These are phyloP conservation scores for Ferdinandea cuprea DNA, from an alignment of 2,888 invertebrate genomes.

Conservation along the genomic window DNA sequence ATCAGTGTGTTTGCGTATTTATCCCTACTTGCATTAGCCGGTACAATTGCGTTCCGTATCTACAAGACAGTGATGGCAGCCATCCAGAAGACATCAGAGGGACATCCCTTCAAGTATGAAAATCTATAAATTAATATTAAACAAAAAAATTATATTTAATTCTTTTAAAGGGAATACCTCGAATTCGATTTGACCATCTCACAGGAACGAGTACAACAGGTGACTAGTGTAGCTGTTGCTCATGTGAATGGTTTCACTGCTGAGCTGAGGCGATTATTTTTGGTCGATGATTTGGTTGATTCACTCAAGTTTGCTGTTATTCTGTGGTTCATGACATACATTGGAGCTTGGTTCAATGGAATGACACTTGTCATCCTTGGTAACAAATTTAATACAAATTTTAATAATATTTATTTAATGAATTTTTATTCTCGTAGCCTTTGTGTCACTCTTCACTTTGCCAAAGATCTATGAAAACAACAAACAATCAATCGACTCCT, in stretches of 20 bases:
- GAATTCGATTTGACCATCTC: constrained; percentile 94
- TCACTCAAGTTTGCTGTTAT: constrained; percentile 97
- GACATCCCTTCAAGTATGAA: constrained; percentile 97
- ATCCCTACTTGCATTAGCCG: constrained; percentile 92
- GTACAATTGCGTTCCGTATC: constrained; percentile 96
- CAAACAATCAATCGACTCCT: constrained; percentile 96
- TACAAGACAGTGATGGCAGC: constrained; percentile 98
- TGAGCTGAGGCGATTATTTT: constrained; percentile 95
- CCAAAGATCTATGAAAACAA: constrained; percentile 98
- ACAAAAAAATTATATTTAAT: constrained; percentile 3
- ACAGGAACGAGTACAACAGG: constrained; percentile 94
- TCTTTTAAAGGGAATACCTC: constrained; percentile 88
- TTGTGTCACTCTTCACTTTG: constrained; percentile 96
- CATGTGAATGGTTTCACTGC: constrained; percentile 92
- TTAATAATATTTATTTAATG: constrained; percentile 1
- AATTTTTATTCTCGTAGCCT: constrained; percentile 87
- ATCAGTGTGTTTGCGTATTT: constrained; percentile 97
- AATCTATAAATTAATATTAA: background rate
- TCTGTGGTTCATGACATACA: constrained; percentile 98
- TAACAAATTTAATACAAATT: constrained; percentile 80
- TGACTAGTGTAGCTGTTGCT: constrained; percentile 93
- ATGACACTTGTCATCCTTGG: constrained; percentile 98
- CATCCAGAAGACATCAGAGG: constrained; percentile 97
- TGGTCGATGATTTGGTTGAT: constrained; percentile 98
- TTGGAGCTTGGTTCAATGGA: constrained; percentile 99